Percentiles rank a stretch among this genome's conserved stretches.
Conservation (phyloP, 2,888 invertebrate species). For the Archips crataeganus region DNA sequence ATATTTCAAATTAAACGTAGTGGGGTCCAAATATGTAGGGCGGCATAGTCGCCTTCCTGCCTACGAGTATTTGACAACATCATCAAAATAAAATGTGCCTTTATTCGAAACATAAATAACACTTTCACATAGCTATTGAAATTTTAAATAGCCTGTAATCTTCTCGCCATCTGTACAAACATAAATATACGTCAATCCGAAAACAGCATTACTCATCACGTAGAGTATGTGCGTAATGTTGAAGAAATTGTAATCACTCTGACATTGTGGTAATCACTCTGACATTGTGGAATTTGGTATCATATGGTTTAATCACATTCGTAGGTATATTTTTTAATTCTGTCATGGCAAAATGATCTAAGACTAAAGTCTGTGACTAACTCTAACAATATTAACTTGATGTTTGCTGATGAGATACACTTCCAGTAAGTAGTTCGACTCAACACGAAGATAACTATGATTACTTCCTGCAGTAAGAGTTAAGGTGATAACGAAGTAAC, state of each 20-base stretch:
- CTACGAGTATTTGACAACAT: slow-evolving; percentile 7
- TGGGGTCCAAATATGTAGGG: background rate
- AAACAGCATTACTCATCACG: slow-evolving; percentile 62
- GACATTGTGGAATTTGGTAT: slow-evolving; percentile 36
- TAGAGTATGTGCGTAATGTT: slow-evolving; percentile 52
- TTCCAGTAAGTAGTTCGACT: slow-evolving; percentile 13
- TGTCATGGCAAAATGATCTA: background rate
- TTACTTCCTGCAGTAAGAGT: slow-evolving; percentile 8
- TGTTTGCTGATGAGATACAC: slow-evolving; percentile 23
- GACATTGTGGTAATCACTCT: slow-evolving; percentile 45
- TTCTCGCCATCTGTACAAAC: slow-evolving; percentile 69
- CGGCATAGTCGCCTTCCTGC: background rate
- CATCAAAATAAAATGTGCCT: slow-evolving; percentile 29
- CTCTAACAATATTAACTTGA: slow-evolving; percentile 6
- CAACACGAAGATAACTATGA: slow-evolving; percentile 10
- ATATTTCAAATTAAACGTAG: background rate
- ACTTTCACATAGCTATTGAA: slow-evolving; percentile 51
- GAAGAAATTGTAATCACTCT: slow-evolving; percentile 52
- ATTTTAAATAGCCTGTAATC: slow-evolving; percentile 68
- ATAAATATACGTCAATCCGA: slow-evolving; percentile 69
- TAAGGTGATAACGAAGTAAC: background rate
- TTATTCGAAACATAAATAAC: slow-evolving; percentile 34
- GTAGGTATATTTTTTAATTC: background rate
- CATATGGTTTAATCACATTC: slow-evolving; percentile 19
- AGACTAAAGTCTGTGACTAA: slow-evolving; percentile 20